Base-by-base conservation (phyloP, 2,888 invertebrate genomes). In the Drosophila falleni region DNA sequence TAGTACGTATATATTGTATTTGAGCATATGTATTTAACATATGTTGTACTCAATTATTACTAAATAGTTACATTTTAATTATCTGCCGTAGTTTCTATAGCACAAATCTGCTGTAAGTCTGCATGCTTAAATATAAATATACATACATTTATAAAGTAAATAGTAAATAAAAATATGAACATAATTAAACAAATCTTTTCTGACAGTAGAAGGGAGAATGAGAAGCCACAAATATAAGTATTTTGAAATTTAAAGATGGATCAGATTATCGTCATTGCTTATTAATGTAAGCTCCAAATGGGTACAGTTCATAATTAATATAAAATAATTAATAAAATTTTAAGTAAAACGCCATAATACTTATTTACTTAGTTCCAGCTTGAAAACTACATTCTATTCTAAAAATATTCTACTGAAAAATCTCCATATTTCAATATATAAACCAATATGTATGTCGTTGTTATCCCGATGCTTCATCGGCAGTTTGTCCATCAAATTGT, bases 351-450 rank as follows among this genome's bases (percentile, higher is more conserved):
- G 90, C 92, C 91, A 92, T 92, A 92, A 92, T 92, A 92, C 92
- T 92, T 91, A 91, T 92, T 90, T 92, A 93, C 92, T 92, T 90
- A 92, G 91, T 91, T 91, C 92, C 92, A 92, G 92, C 92, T 92
- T 91, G 91, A 89, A 83, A 90, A 91, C 92, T 92, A 92, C 92
- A 92, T 88, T 92, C 92, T 92, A 92, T 92, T 92, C 92, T 92
- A 92, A 87, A 92, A 92, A 92, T 92, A 92, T 92, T 91, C 92
- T 91, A 92, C 90, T 91, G 90, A 90, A 81, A 81, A 81, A 81
- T 79, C 71, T 59, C 53, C 77, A 73, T 54, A 54, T 61, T 72
- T 58, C 74, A 76, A 69, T 72, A 73, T 67, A 75, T 75, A 58
- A 68, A 68, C 58, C 76, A 61, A 78, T 68, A 55, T 56, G 16